phyloP scores from a whole-genome alignment of 2,797 vertebrate genomes.

The Florisuga fusca region DNA sequence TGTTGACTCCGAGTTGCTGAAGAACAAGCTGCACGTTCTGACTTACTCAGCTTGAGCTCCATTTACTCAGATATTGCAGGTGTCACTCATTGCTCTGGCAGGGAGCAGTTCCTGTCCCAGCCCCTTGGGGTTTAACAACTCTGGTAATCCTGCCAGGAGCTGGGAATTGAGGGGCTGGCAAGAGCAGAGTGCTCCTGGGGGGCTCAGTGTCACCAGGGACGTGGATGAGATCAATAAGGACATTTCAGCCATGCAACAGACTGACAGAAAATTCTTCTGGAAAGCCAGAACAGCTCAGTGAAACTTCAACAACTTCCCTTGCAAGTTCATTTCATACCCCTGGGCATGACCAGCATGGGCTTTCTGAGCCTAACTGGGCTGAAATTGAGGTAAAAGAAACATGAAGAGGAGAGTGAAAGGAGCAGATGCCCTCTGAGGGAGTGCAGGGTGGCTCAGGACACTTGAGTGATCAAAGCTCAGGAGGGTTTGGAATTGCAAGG shows the following conservation, averaged over 20 bases:
- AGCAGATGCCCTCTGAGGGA: neutral
- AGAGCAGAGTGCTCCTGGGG: rapidly evolving
- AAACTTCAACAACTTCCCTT: neutral
- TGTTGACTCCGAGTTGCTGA: neutral
- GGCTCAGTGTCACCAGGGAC: neutral
- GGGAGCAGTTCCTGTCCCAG: neutral
- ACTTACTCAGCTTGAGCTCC: neutral
- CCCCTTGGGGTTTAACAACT: neutral
- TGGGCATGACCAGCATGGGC: rapidly evolving
- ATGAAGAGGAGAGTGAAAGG: neutral
- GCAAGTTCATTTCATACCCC: rapidly evolving
- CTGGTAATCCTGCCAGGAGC: rapidly evolving
- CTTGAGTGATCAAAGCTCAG: neutral
- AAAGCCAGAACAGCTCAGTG: neutral
- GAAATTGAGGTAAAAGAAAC: neutral
- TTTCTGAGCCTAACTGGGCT: neutral
- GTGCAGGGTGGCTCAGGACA: neutral
- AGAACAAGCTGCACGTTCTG: neutral
- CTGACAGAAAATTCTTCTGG: neutral
- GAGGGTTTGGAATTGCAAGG: neutral
- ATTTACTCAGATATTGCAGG: neutral
- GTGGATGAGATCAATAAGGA: neutral
- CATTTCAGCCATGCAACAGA: rapidly evolving
- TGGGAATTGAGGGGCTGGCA: neutral
- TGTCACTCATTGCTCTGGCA: neutral